Percentiles rank a stretch among this genome's conserved stretches.
These are phyloP conservation scores for Sturmia bella DNA, from an alignment of 2,888 invertebrate genomes.

Conservation along the genomic window DNA sequence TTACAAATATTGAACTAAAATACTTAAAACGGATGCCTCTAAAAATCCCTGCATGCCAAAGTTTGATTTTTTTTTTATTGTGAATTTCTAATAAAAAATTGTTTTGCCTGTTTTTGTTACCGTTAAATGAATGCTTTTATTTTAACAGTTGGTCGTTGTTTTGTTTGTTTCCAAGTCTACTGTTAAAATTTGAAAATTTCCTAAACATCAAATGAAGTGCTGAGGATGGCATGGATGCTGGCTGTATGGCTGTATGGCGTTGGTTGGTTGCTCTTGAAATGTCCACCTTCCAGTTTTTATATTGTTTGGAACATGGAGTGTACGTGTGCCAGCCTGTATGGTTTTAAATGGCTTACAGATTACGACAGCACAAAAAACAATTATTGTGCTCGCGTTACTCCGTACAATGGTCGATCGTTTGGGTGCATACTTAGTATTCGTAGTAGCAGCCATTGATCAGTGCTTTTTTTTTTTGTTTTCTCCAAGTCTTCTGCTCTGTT, in stretches of 20 bases:
- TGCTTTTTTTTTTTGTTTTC: constrained; percentile 36
- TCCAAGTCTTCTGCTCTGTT: constrained; percentile 29
- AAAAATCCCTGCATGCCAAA: constrained; percentile 66
- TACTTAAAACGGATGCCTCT: constrained; percentile 45
- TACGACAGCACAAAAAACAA: constrained; percentile 57
- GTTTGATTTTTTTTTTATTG: constrained; percentile 20
- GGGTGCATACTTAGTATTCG: constrained; percentile 37
- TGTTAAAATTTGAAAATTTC: constrained; percentile 24
- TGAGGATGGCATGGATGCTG: constrained; percentile 37
- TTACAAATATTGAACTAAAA: constrained; percentile 49
- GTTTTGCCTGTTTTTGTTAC: constrained; percentile 55
- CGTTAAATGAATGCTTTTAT: constrained; percentile 59
- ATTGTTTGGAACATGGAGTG: constrained; percentile 33
- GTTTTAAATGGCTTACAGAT: constrained; percentile 58
- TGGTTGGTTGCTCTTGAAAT: constrained; percentile 65
- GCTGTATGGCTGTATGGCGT: constrained; percentile 25
- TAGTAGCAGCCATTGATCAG: constrained; percentile 64
- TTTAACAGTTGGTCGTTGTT: constrained; percentile 53
- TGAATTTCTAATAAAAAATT: constrained; percentile 56
- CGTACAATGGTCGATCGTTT: constrained; percentile 35
- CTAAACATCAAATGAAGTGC: constrained; percentile 56
- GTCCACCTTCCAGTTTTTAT: constrained; percentile 65
- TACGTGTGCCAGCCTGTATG: constrained; percentile 48
- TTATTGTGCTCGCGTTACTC: constrained; percentile 33
- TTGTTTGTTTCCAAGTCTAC: constrained; percentile 9